These are phyloP conservation scores for Nephrocerus scutellatus DNA, from an alignment of 2,888 invertebrate genomes.

Conservation along the genomic window DNA sequence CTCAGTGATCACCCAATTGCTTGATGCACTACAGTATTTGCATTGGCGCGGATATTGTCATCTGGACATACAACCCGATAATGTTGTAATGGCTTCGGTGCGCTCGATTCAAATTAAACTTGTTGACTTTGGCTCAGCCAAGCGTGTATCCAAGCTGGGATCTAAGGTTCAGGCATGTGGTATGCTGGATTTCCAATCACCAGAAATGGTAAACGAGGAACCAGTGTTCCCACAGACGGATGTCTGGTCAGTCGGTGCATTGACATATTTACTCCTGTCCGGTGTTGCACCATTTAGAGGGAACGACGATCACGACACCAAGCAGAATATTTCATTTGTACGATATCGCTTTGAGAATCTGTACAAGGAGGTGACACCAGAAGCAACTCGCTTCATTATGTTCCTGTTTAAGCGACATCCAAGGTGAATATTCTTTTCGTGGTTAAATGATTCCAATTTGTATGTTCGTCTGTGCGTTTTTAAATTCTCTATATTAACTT, in stretches of 20 bases:
- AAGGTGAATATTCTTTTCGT: conserved; percentile 54
- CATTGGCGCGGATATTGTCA: conserved; percentile 91
- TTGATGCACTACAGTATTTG: conserved; percentile 87
- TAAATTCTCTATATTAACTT: too few species aligned
- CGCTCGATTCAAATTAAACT: conserved; percentile 81
- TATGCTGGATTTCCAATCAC: conserved; percentile 71
- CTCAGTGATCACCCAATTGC: conserved; percentile 73
- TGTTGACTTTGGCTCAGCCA: conserved; percentile 85
- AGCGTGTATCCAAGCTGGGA: conserved; percentile 72
- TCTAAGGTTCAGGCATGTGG: conserved; percentile 58
- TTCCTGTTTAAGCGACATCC: conserved; percentile 91
- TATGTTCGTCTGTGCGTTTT: neutral
- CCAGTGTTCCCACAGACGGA: conserved; percentile 85
- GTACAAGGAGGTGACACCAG: conserved; percentile 89
- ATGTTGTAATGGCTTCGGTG: conserved; percentile 84
- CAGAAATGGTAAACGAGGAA: conserved; percentile 83
- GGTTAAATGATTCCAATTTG: neutral
- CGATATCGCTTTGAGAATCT: conserved; percentile 90
- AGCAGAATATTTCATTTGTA: conserved; percentile 86
- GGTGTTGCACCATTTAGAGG: conserved; percentile 90
- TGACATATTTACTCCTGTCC: conserved; percentile 86
- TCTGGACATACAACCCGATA: conserved; percentile 88
- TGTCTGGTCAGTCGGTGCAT: conserved; percentile 91
- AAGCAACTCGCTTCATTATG: conserved; percentile 90
- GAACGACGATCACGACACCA: conserved; percentile 71